phyloP scores from a whole-genome alignment of 2,888 invertebrate species.

The Podabrus alpinus region DNA sequence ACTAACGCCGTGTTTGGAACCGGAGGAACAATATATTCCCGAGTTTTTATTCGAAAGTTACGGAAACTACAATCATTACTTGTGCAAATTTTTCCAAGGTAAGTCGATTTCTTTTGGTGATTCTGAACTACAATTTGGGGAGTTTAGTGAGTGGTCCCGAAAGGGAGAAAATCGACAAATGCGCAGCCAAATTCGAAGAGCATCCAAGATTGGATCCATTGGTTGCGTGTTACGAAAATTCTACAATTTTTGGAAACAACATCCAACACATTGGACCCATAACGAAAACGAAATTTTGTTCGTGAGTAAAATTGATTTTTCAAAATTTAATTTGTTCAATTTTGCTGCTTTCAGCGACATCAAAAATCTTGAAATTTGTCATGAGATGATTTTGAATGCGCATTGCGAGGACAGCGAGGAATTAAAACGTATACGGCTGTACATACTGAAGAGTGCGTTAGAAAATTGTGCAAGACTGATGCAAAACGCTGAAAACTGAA shows the following conservation, averaged over 20 bases:
- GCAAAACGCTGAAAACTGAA: neutral
- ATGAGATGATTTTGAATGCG: constrained; percentile 6
- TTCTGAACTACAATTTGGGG: neutral
- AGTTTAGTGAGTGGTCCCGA: neutral
- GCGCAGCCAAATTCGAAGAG: neutral
- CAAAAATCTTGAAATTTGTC: neutral
- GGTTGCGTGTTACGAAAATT: constrained; percentile 5
- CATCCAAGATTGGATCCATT: neutral
- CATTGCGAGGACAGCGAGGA: neutral
- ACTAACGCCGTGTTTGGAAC: constrained; percentile 7
- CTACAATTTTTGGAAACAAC: constrained; percentile 11
- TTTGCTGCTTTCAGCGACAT: constrained; percentile 10
- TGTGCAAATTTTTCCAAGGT: constrained; percentile 6
- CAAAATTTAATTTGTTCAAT: neutral
- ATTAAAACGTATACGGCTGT: neutral
- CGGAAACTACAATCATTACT: constrained; percentile 14
- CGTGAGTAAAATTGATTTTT: constrained; percentile 1
- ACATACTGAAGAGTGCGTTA: neutral
- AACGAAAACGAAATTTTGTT: constrained; percentile 5
- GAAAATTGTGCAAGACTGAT: no score
- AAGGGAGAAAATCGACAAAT: neutral
- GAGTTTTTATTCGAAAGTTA: constrained; percentile 13
- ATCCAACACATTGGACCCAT: neutral
- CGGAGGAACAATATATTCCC: constrained; percentile 13
- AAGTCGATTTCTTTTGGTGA: neutral